Conservation (phyloP, 2,888 invertebrate genomes). For the Tetanocera ferruginea region DNA sequence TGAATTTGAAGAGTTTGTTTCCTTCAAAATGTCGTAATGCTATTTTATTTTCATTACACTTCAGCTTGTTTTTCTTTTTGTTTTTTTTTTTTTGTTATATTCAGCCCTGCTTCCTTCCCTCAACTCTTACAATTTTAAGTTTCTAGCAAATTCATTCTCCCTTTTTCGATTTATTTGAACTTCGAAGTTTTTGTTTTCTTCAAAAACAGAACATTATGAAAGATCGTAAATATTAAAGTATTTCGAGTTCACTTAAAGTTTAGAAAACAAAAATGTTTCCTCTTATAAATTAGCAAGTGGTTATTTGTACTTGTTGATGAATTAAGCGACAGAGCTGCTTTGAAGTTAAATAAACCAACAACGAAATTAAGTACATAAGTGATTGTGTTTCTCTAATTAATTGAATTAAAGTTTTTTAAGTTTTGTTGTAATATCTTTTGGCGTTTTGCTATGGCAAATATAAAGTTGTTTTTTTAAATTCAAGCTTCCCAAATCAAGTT, state of each 20-base stretch:
- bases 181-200: neutral
- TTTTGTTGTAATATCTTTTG: no score
- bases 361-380: no score
- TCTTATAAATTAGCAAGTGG: no score
- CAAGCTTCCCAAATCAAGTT: no score
- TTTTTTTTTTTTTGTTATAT: neutral
- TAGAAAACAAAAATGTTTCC: no score
- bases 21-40: constrained; percentile 1
- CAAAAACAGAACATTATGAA: neutral
- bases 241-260: neutral
- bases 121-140: neutral
- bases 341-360: no score
- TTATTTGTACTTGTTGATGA: no score
- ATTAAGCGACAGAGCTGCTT: no score
- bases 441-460: no score
- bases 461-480: no score
- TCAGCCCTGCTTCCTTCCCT: neutral
- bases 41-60: constrained; percentile 33
- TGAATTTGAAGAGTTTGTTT: constrained; percentile 37
- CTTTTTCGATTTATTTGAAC: neutral
- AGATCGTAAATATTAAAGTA: neutral
- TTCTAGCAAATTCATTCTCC: neutral
- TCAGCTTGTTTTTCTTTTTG: neutral
- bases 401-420: no score
- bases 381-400: no score